phyloP scores from a whole-genome alignment of 2,888 invertebrate genomes.

The Metallyticus violacea region DNA sequence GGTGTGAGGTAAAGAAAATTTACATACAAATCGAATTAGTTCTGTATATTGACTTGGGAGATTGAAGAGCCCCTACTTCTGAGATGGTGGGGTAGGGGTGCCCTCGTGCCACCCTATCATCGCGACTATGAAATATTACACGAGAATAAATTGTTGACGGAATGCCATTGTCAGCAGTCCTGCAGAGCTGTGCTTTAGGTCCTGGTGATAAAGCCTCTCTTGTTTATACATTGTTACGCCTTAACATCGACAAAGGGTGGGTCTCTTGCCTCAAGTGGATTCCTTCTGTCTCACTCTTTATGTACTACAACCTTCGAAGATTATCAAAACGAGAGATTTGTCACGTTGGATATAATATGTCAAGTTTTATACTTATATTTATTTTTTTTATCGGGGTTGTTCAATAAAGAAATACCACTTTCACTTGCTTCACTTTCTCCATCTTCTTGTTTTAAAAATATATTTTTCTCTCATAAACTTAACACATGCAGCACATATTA shows the following conservation, averaged over 20 bases:
- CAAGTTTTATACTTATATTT: too few relatives aligned
- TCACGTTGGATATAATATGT: too few relatives aligned
- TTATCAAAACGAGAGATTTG: too few relatives aligned
- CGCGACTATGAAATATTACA: constrained; percentile 11
- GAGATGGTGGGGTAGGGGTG: neutral
- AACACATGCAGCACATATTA: too few relatives aligned
- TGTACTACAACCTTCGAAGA: too few relatives aligned
- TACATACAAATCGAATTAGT: constrained; percentile 48
- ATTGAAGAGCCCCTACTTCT: constrained; percentile 45
- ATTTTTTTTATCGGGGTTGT: too few relatives aligned
- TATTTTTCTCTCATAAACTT: too few relatives aligned
- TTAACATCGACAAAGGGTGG: neutral
- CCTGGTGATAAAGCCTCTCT: neutral
- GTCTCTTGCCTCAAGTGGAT: too few relatives aligned
- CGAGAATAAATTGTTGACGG: neutral
- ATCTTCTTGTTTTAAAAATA: too few relatives aligned
- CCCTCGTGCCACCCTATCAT: neutral
- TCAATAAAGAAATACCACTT: too few relatives aligned
- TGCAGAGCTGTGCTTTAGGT: neutral
- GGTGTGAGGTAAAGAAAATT: constrained; percentile 38
- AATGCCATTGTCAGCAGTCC: neutral
- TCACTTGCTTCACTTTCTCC: too few relatives aligned
- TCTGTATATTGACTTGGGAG: constrained; percentile 45
- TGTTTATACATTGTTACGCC: neutral
- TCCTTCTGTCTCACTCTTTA: too few relatives aligned